Conservation (phyloP, 2,888 invertebrate genomes). For the Drosophila barbarae region DNA sequence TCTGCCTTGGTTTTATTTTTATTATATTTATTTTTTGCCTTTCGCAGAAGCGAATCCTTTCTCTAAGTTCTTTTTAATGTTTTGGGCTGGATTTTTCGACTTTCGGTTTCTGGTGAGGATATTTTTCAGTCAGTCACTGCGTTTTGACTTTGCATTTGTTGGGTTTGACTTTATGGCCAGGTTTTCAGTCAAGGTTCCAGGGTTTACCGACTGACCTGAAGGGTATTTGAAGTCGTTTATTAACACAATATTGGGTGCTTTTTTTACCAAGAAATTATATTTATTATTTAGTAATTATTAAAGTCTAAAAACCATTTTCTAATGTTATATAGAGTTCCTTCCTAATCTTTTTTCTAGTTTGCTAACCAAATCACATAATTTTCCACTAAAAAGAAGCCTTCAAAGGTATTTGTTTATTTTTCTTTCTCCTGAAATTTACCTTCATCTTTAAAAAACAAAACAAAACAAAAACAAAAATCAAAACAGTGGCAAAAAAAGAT, state of each 20-base stretch:
- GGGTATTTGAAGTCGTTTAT: background rate
- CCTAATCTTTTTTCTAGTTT: background rate
- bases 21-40: slow-evolving; percentile 28
- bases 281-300: background rate
- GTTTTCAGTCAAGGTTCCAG: slow-evolving; percentile 19
- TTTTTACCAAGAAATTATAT: too few relatives aligned
- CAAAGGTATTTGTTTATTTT: slow-evolving; percentile 5
- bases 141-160: slow-evolving; percentile 70
- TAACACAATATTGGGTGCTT: too few relatives aligned
- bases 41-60: slow-evolving; percentile 49
- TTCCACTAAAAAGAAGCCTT: background rate
- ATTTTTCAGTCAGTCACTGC: slow-evolving; percentile 36
- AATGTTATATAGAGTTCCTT: background rate
- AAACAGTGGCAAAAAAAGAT: slow-evolving; percentile 27
- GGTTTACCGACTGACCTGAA: slow-evolving; percentile 4
- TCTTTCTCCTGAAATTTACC: slow-evolving; percentile 53
- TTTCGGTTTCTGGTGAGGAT: slow-evolving; percentile 1
- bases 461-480: slow-evolving; percentile 13
- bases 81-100: slow-evolving; percentile 32
- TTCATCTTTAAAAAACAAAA: slow-evolving; percentile 40
- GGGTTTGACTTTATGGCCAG: slow-evolving; percentile 61
- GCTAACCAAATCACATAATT: background rate
- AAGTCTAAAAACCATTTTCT: too few relatives aligned
- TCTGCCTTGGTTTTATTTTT: slow-evolving; percentile 28
- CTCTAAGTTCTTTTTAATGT: slow-evolving; percentile 49